phyloP scores from a whole-genome alignment of 2,888 invertebrate species.

The Uloborus plumipes region DNA sequence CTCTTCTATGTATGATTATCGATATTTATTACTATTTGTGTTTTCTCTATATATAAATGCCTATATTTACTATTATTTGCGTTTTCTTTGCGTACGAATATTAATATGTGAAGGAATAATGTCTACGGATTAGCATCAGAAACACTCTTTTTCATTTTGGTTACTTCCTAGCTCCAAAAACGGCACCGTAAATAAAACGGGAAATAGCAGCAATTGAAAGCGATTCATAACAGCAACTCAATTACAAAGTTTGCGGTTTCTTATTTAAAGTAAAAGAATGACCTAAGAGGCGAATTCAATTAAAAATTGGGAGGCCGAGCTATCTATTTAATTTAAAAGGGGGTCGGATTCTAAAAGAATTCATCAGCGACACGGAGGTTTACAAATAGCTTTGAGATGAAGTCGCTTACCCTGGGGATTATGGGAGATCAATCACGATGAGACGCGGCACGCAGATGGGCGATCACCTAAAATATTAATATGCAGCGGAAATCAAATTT shows the following conservation, averaged over 20 bases:
- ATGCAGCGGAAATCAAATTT: no score
- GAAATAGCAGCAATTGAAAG: background rate
- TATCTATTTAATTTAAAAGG: constrained; percentile 59
- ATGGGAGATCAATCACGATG: constrained; percentile 60
- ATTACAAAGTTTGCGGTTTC: constrained; percentile 46
- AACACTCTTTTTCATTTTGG: no score
- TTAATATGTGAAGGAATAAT: no score
- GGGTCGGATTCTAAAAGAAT: constrained; percentile 42
- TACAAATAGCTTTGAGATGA: constrained; percentile 58
- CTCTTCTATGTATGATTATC: no score
- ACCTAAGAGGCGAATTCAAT: constrained; percentile 42
- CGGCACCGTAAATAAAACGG: no score
- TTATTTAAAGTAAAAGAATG: constrained; percentile 49
- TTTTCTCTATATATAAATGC: no score
- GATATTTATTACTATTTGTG: no score
- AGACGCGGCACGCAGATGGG: constrained; percentile 49
- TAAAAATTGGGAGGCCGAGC: constrained; percentile 40
- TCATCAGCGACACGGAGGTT: constrained; percentile 53
- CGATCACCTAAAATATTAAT: background rate
- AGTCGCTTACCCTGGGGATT: constrained; percentile 56
- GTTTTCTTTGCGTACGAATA: no score
- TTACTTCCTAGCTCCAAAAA: no score
- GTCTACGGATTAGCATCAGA: no score
- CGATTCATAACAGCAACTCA: constrained; percentile 58
- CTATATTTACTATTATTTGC: no score